Conservation (phyloP, 2,888 invertebrate species). For the Zygogramma bicolorata region DNA sequence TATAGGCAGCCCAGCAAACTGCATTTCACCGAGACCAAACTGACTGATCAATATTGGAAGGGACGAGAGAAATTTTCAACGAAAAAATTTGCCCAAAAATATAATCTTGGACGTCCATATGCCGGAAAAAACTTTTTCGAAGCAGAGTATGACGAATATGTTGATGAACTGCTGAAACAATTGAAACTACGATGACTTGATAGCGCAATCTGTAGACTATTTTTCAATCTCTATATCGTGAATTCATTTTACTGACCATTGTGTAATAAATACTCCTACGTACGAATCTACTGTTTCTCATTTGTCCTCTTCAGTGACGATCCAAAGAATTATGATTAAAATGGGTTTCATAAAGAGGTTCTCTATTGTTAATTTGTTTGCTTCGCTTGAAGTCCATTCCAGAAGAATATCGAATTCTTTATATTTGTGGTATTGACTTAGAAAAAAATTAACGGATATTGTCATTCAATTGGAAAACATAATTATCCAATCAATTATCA, state of each 20-base stretch:
- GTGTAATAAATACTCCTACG: background rate
- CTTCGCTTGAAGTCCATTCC: too few species aligned
- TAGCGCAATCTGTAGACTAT: background rate
- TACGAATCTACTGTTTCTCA: too few species aligned
- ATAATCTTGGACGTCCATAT: conserved; percentile 84
- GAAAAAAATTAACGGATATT: too few species aligned
- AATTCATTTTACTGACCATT: background rate
- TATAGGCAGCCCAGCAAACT: conserved; percentile 60
- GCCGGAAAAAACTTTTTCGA: conserved; percentile 91
- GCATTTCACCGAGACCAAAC: conserved; percentile 53
- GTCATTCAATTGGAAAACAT: too few species aligned
- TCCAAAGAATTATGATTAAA: too few species aligned
- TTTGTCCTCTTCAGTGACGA: too few species aligned
- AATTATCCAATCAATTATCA: too few species aligned
- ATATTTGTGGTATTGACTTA: too few species aligned
- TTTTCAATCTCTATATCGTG: background rate
- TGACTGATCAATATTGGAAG: conserved; percentile 64
- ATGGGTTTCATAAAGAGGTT: too few species aligned
- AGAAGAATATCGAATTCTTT: too few species aligned
- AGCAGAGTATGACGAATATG: conserved; percentile 90
- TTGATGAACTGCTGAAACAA: conserved; percentile 69
- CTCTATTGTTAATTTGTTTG: too few species aligned
- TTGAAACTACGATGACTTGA: conserved; percentile 58
- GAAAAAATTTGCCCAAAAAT: conserved; percentile 81
- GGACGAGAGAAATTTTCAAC: conserved; percentile 76